phyloP scores from a whole-genome alignment of 2,797 vertebrate species.

The Yasuhikotakia modesta region DNA sequence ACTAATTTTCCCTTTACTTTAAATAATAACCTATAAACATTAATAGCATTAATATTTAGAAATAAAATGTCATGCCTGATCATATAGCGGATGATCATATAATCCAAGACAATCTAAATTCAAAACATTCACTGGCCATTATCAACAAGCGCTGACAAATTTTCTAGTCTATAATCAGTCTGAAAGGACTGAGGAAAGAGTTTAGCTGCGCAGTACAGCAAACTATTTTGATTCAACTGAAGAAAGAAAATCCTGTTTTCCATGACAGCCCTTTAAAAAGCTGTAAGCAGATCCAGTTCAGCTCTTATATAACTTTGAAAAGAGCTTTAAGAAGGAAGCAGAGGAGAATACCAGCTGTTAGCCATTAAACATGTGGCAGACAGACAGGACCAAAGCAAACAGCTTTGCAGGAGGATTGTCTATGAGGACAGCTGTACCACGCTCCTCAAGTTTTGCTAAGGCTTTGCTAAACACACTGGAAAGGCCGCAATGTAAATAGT shows the following conservation, averaged over 20 bases:
- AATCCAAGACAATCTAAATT: no score
- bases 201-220: background rate
- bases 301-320: background rate
- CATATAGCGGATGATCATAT: background rate
- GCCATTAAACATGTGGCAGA: constrained; percentile 60
- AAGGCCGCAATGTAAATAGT: constrained; percentile 8
- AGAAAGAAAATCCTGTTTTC: background rate
- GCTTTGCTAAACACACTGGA: background rate
- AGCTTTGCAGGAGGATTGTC: constrained; percentile 1
- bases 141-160: no score
- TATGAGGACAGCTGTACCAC: constrained; percentile 3
- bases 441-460: background rate
- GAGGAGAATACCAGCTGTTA: constrained; percentile 57
- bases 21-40: background rate
- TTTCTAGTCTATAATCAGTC: background rate
- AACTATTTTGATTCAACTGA: background rate
- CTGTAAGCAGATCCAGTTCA: background rate
- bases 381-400: constrained; percentile 28
- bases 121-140: no score
- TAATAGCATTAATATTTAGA: background rate
- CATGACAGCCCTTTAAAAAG: background rate
- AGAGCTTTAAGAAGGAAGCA: constrained; percentile 31
- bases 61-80: no score
- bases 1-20: background rate
- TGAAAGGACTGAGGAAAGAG: background rate